Evolutionary conservation across 2,888 invertebrate species (phyloP).

Genomic region (Sthenelais limicola): DNA sequence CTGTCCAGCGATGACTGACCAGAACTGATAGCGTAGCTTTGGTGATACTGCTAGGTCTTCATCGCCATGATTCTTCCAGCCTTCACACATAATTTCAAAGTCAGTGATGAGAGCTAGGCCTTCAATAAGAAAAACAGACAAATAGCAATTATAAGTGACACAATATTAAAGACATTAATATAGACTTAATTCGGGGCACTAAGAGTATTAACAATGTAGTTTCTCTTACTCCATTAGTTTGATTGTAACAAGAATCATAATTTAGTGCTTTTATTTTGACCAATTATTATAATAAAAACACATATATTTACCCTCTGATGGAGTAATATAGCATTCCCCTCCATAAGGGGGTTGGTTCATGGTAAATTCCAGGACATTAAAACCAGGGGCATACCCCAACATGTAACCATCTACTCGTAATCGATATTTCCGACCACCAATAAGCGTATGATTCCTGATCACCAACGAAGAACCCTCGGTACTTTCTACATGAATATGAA

Average conservation of each 20-base stretch:
- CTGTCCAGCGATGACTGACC: conserved; percentile 50
- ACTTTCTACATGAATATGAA: too few species aligned
- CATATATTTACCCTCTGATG: too few species aligned
- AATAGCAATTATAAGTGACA: too few species aligned
- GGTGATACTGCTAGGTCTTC: conserved; percentile 46
- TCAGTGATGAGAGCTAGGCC: conserved; percentile 55
- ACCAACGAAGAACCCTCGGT: conserved; percentile 51
- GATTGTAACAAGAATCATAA: neutral
- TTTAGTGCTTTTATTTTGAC: neutral
- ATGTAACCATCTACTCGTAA: conserved; percentile 53
- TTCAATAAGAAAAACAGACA: conserved; percentile 38
- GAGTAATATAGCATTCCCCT: conserved; percentile 55
- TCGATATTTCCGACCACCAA: conserved; percentile 53
- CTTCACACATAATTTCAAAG: conserved; percentile 55
- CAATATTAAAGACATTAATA: too few species aligned
- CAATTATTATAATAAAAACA: neutral
- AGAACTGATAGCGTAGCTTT: conserved; percentile 58
- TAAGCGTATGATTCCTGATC: conserved; percentile 49
- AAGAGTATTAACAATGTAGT: too few species aligned
- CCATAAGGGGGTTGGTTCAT: conserved; percentile 60
- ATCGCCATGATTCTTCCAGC: conserved; percentile 59
- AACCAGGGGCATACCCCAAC: conserved; percentile 54
- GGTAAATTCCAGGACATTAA: conserved; percentile 54
- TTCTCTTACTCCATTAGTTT: neutral
- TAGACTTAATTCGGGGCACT: too few species aligned